These are phyloP conservation scores for Agonopterix heracliana DNA, from an alignment of 2,888 invertebrate species.

Conservation along the genomic window DNA sequence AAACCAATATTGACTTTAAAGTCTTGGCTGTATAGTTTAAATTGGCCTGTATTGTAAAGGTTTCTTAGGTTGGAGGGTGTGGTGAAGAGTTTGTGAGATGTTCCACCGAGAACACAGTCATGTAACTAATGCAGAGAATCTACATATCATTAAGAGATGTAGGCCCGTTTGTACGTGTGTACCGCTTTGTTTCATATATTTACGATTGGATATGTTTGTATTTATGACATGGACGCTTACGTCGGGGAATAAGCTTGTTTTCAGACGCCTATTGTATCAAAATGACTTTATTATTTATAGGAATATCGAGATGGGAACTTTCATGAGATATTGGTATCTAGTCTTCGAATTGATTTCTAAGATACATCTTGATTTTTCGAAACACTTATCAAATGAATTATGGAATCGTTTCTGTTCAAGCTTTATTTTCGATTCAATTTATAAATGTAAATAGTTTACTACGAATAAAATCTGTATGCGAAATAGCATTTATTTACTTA, in stretches of 20 bases:
- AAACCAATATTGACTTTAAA: constrained; percentile 18
- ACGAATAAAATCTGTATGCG: too few species aligned
- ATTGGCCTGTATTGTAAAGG: constrained; percentile 22
- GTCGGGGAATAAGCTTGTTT: constrained; percentile 43
- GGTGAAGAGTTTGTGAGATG: constrained; percentile 55
- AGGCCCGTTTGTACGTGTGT: constrained; percentile 69
- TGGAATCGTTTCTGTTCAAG: too few species aligned
- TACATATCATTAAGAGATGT: constrained; percentile 77
- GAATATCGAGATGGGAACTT: constrained; percentile 6
- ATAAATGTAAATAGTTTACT: too few species aligned
- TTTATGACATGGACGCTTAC: constrained; percentile 60
- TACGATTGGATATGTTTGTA: constrained; percentile 56
- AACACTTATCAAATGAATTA: too few species aligned
- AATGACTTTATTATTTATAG: constrained; percentile 14
- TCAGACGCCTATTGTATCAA: constrained; percentile 64
- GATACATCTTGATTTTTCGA: too few species aligned
- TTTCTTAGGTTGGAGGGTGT: constrained; percentile 18
- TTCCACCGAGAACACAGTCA: constrained; percentile 73
- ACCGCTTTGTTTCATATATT: constrained; percentile 70
- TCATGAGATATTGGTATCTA: too few species aligned
- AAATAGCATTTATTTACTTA: too few species aligned
- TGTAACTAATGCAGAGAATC: constrained; percentile 75
- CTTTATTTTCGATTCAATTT: too few species aligned
- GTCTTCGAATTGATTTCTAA: too few species aligned
- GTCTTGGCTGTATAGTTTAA: constrained; percentile 6